Evolutionary conservation across 2,797 vertebrate genomes (phyloP).

Genomic region (Graptemys geographica): DNA sequence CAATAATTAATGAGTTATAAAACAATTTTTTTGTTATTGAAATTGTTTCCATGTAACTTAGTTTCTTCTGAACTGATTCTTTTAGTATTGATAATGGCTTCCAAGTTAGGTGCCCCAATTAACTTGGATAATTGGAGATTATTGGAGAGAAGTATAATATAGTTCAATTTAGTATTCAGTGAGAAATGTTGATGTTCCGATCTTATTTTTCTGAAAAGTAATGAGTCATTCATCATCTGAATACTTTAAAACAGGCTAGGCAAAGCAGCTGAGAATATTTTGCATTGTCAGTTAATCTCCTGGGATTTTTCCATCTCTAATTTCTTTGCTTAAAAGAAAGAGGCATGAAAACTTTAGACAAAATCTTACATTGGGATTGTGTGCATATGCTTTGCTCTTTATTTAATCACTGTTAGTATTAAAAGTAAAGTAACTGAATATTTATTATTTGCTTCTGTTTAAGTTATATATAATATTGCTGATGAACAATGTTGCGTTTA

Average conservation of each 20-base stretch:
- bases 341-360: neutral
- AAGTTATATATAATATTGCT: accelerated
- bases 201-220: neutral
- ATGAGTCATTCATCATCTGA: neutral
- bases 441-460: neutral
- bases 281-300: neutral
- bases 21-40: neutral
- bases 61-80: neutral
- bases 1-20: neutral
- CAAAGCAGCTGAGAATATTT: neutral
- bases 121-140: neutral
- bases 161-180: neutral
- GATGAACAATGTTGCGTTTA: neutral
- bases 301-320: neutral
- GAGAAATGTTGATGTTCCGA: neutral
- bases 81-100: neutral
- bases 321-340: neutral
- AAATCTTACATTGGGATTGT: neutral
- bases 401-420: neutral
- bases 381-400: neutral
- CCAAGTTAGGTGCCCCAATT: neutral
- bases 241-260: neutral
- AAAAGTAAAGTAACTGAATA: neutral
- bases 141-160: neutral
- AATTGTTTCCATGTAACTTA: neutral